Base-by-base conservation (phyloP, 2,113 vertebrate genomes). In the Pterocles burchelli region DNA sequence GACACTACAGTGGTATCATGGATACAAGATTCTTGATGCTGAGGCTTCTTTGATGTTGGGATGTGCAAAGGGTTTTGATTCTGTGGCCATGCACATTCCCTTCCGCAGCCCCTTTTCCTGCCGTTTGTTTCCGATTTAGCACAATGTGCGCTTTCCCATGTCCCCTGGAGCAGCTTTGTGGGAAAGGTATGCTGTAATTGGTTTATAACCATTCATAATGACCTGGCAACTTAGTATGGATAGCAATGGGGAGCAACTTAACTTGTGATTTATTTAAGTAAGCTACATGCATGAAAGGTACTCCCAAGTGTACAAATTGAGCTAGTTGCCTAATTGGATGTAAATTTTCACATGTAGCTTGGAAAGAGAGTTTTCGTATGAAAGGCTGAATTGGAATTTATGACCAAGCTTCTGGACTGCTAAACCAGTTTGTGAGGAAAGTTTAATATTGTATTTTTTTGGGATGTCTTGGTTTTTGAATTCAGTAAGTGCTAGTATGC, bases 231-330 rank as follows among this genome's bases (percentile, higher is more conserved):
- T 96, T 22, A 15, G 49, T 79, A 36, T 29, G 95, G 96, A 92
- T 80, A 96, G 96, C 89, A 95, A 91, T 41, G 3, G 95, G 93
- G 91, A 96, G 89, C 87, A 89, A 90, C 84, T 95, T 97, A 88
- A 79, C 74, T 94, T 93, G 86, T 86, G 96, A 96, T 97, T 97
- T 96, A 96, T 97, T 97, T 96, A 94, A 77, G 77, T 66, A 66
- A 95, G 58, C 95, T 75, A 70, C 66, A 85, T 63, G 85, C 88
- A 96, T 97, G 96, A 97, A 96, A 97, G 88, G 85, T 94, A 89
- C 52, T 97, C 90, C 74, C 89, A 61, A 91, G 75, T 43, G 66
- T 75, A 85, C 76, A 41, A 90, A 88, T 75, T 80, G 78, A 97
- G 80, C 86, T 95, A 66, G 88, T 84, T 88, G 95, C 78, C 91